Base-by-base conservation (phyloP, 2,797 vertebrate species). In the Lithobates sylvaticus region DNA sequence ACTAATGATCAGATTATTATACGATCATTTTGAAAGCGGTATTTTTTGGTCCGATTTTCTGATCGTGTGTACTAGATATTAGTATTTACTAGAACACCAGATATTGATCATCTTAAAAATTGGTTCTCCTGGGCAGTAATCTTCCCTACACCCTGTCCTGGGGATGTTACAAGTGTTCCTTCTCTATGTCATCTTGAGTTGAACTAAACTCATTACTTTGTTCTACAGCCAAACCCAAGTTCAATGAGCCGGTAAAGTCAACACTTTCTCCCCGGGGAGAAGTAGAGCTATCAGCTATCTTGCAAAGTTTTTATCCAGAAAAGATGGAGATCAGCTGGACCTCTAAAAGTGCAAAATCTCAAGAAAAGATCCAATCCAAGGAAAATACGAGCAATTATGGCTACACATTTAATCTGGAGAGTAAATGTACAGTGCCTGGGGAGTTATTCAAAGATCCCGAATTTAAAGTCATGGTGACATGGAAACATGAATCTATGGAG, bases 141-240 rank as follows among this genome's bases (percentile, higher is more conserved):
- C 34, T 34, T 34, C 34, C 34, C 34, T 34, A 34, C 34, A 34
- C 34, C 5, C 34, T 34, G 34, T 34, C 3, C 34, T 34, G 34
- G 34, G 5, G 34, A 34, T 34, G 34, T 34, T 34, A 34, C 34
- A 34, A 34, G 34, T 34, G 34, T 34, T 34, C 2, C 34, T 34
- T 34, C 34, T 34, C 34, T 34, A 2, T 34, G 34, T 34, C 34
- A 34, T 34, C 34, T 34, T 34, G 5, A 8, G 7, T 42, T 42
- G 10, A 42, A 8, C 10, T 10, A 44, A 44, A 44, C 42, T 2
- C 13, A 16, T 15, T 50, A 2, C 12, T 50, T 50, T 3, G 1
- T 50, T 50, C 47, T 83, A 5, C 76, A 87, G 85, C 42, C 18
- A 87, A 83, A 83, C 85, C 85, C 39, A 64, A 65, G 76, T 73